Percentiles rank a stretch among this genome's conserved stretches.
Conservation (phyloP, 2,888 invertebrate genomes). For the Subacronicta megacephala region DNA sequence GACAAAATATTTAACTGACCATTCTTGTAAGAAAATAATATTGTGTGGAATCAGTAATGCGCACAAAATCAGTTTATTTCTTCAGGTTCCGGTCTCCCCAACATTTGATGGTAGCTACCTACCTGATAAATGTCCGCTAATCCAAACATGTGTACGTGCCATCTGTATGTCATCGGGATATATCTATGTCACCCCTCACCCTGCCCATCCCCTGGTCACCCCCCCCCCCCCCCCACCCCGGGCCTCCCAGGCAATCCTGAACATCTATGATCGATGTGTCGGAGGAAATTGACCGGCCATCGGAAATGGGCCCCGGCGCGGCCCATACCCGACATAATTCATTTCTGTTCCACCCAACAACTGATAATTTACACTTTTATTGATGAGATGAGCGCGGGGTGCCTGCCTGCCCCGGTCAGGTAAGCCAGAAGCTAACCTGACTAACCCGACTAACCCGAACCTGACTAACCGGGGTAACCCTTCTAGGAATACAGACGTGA, state of each 20-base stretch:
- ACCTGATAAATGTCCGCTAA: conserved; percentile 25
- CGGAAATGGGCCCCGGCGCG: conserved; percentile 59
- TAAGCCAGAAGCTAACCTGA: no score
- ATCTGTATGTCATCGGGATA: conserved; percentile 54
- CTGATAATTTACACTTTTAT: conserved; percentile 60
- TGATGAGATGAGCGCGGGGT: conserved; percentile 17
- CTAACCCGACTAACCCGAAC: no score
- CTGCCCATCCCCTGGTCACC: no score
- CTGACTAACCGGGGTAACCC: no score
- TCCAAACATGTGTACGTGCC: conserved; percentile 47
- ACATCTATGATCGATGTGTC: conserved; percentile 62
- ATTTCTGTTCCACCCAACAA: conserved; percentile 51
- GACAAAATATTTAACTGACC: no score
- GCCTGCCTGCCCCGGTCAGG: background rate
- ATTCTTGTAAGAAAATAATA: no score
- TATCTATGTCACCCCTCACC: background rate
- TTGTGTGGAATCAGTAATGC: no score
- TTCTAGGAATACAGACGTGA: no score
- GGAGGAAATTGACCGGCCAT: conserved; percentile 64
- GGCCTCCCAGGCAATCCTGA: conserved; percentile 18
- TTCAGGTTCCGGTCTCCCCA: background rate
- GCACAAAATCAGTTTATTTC: no score
- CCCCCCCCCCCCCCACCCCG: no score
- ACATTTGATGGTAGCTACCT: background rate
- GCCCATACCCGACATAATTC: conserved; percentile 46